Evolutionary conservation across 1,140 invertebrate species (phyloP), one percentile per base, ranked within the genome.

Genomic region (roundworm (Caenorhabditis elegans)): DNA sequence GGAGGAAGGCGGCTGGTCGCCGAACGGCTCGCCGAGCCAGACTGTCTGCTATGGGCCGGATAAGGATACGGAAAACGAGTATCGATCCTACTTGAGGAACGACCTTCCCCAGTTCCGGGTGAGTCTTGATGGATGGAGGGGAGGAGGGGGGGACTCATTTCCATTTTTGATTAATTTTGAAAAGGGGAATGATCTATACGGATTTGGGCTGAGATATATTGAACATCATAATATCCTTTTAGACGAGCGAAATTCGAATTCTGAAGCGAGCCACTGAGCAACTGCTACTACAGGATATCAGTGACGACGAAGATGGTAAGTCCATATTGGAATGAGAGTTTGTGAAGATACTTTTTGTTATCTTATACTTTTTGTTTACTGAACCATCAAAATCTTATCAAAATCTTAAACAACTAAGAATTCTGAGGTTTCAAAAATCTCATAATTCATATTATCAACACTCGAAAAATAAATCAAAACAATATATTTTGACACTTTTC

Each of bases 271-370:
- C 80, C 24, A 70, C 60, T n/a, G 36, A 81, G 46, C 43, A 39
- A 19, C 34, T 81, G 19, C 65, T 51, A 6, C 75, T 65, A 10
- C 53, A 81, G 48, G 78, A 79, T 53, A 49, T 60, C 53, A 70
- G 34, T 26, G 70, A 76, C 53, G 80, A 81, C 47, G 80, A 81
- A 36, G 80, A 81, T 47, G 80, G 80, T 81, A 34, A 22, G 34
- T 10, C 8, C 10, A 13, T 75, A 34, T 75, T 15, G n/a, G n/a
- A n/a, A n/a, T n/a, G n/a, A n/a, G 34, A 78, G 46, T 39, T 3
- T 2, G 3, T 1, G 39, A 46, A 46, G 39, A 10, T 46, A 17
- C 10, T 46, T 46, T 46, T 46, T 46, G 17, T 17, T 46, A 46
- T 46, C 39, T 17, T 46, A 17, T 46, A 13, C n/a, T n/a, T n/a